These are phyloP conservation scores for Anthonomus grandis DNA, from an alignment of 1,140 invertebrate species.

Conservation along the genomic window DNA sequence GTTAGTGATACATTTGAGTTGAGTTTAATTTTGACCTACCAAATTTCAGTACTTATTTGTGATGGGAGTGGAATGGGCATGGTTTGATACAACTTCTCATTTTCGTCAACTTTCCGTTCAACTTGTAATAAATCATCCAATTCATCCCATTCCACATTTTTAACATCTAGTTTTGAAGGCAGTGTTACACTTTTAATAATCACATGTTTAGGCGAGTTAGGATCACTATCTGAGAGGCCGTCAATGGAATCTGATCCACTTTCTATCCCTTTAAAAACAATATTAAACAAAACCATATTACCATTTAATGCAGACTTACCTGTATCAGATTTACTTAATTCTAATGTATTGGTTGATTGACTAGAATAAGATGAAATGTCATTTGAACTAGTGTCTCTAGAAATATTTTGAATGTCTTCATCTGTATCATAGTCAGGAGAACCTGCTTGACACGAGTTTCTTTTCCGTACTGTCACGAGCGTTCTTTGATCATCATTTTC, in stretches of 20 bases:
- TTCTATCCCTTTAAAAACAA: conserved; percentile 37
- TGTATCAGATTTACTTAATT: conserved; percentile 30
- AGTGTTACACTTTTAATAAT: conserved; percentile 58
- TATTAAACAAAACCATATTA: not conserved
- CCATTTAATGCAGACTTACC: not conserved
- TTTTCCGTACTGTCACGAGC: conserved; percentile 65
- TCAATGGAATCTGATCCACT: conserved; percentile 36
- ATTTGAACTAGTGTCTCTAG: conserved; percentile 44
- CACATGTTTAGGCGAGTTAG: conserved; percentile 28
- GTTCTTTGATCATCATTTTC: conserved; percentile 82
- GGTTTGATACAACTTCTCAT: conserved; percentile 67
- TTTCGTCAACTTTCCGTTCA: conserved; percentile 62
- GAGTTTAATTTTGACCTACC: not conserved
- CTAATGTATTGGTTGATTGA: conserved; percentile 27
- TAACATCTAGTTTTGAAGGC: conserved; percentile 65
- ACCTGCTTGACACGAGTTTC: conserved; percentile 61
- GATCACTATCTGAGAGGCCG: conserved; percentile 30
- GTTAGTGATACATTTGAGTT: not conserved
- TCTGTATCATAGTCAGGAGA: conserved; percentile 44
- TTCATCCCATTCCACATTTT: conserved; percentile 67
- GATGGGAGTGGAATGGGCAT: conserved; percentile 66
- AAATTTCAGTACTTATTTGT: conserved; percentile 51
- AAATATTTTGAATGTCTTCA: conserved; percentile 44
- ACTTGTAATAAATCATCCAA: conserved; percentile 67
- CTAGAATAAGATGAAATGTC: conserved; percentile 41